Base-by-base conservation (phyloP, 1,140 invertebrate genomes). In the Anoplolepis gracilipes region DNA sequence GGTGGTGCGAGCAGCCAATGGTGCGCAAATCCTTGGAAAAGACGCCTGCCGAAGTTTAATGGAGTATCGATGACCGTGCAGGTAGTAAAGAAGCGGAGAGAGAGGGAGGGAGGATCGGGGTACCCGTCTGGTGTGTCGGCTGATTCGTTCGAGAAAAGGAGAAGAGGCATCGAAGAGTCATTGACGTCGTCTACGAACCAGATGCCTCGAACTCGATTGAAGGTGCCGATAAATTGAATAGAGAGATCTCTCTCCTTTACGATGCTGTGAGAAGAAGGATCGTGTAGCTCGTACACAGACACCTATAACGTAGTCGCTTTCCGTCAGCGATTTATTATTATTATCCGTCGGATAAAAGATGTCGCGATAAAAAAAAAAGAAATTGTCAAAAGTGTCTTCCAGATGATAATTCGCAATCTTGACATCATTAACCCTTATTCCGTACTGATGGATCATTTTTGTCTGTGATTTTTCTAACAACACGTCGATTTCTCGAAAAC, bases 161-260 rank as follows among this genome's bases (percentile, higher is more conserved):
- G 57, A 19, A 73, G 64, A 53, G 16, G 64, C 33, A 59, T 39
- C 46, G 30, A 81, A 59, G 78, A 82, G 78, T 82, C 78, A 82
- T 82, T 69, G 78, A 82, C 28, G 42, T 59, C 75, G 75, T 61
- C 72, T 70, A 84, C 46, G 53, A 59, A 57, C 25, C 36, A 89
- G 70, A 81, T 49, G 61, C 46, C 62, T 59, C 49, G 46, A 65
- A 85, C 84, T 81, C 72, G 39, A 76, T 46, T 25, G 72, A 81
- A 61, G 64, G 57, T 36, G 57, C 78, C 81, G 42, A 87, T 67
- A 82, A 87, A 90, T 89, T n/a, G 85, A 89, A 89, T 81, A 72
- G 67, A 70, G 78, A 69, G 57, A 84, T 89, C 85, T 55, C 85
- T n/a, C n/a, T n/a, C n/a, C n/a, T n/a, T n/a, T 53, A 79, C 65